Percentiles rank a stretch among this genome's conserved stretches.
Evolutionary conservation across 2,888 invertebrate genomes (phyloP).

Genomic region (Megastigmus dorsalis): DNA sequence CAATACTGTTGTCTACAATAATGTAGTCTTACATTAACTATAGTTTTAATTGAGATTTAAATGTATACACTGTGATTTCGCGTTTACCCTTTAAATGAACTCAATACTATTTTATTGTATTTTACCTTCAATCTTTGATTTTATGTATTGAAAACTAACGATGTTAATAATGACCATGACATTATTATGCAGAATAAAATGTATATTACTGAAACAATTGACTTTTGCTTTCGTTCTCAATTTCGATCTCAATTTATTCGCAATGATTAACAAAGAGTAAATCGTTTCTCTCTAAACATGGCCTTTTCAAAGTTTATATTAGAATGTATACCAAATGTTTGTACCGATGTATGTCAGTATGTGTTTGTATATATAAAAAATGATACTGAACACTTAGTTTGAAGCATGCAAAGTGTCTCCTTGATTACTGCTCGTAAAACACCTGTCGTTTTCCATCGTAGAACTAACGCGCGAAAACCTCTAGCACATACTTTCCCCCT

Average conservation of each 20-base stretch:
- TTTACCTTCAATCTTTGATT: slow-evolving; percentile 10
- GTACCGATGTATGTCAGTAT: neutral
- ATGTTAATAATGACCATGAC: slow-evolving; percentile 39
- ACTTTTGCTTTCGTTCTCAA: slow-evolving; percentile 37
- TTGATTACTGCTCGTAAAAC: slow-evolving; percentile 52
- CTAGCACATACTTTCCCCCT: slow-evolving; percentile 3
- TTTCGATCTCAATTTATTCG: neutral
- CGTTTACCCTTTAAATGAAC: slow-evolving; percentile 4
- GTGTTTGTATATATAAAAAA: slow-evolving; percentile 7
- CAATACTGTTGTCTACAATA: no score
- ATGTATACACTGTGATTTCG: slow-evolving; percentile 31
- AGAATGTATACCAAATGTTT: neutral
- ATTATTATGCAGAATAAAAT: slow-evolving; percentile 44
- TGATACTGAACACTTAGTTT: slow-evolving; percentile 28
- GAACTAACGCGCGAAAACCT: neutral
- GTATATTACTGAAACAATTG: slow-evolving; percentile 40
- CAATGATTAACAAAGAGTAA: no score
- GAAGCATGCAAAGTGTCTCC: slow-evolving; percentile 54
- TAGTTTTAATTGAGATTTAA: neutral
- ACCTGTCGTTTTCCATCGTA: slow-evolving; percentile 3
- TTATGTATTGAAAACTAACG: slow-evolving; percentile 28
- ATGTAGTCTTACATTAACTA: neutral
- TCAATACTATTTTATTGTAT: slow-evolving; percentile 15
- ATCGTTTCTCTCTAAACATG: no score
- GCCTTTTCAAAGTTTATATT: neutral